Base-by-base conservation (phyloP, 1,140 invertebrate species). In the Drosophila novamexicana region DNA sequence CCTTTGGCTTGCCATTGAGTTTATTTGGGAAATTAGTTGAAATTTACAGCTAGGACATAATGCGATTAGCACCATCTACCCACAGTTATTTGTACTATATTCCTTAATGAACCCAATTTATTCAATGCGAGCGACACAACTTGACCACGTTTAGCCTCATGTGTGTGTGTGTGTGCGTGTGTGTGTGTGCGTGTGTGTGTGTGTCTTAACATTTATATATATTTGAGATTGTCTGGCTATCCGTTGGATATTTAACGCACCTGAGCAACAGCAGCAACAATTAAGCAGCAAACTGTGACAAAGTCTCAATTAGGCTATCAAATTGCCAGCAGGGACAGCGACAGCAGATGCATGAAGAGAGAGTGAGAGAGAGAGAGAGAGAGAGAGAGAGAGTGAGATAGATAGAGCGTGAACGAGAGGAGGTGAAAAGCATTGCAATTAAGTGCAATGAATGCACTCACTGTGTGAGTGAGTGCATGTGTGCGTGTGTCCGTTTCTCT, bases 281-380 rank as follows among this genome's bases (percentile, higher is more conserved):
- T 84, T 62, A 62, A 59, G 64, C 81, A 76, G 63, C 73, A 64
- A 79, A 57, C 81, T 77, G 77, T 89, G 84, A 90, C 85, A 89
- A 84, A 74, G 85, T 89, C 84, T 89, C 84, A 89, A 89, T 90
- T 89, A 89, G 85, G 77, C 81, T 90, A 89, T 89, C 84, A 69
- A 67, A 86, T 85, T 79, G 67, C 81, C 59, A 61, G 44, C 34
- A 45, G 42, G 42, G 57, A 49, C 73, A 64, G 50, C 37, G 42
- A 18, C 52, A 64, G 34, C 39, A 63, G 29, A 40, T 18, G 18
- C 18, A 18, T 18, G 18, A 10, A 42, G 49, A 10, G 14, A 42
- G 22, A 68, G 62, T 18, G 65, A 63, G 29, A 40, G n/a, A 42
- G 49, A 10, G 14, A 42, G 22, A 62, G 62, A 18, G 65, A 57